Conservation (phyloP, 2,888 invertebrate species). For the Drosophila eohydei region DNA sequence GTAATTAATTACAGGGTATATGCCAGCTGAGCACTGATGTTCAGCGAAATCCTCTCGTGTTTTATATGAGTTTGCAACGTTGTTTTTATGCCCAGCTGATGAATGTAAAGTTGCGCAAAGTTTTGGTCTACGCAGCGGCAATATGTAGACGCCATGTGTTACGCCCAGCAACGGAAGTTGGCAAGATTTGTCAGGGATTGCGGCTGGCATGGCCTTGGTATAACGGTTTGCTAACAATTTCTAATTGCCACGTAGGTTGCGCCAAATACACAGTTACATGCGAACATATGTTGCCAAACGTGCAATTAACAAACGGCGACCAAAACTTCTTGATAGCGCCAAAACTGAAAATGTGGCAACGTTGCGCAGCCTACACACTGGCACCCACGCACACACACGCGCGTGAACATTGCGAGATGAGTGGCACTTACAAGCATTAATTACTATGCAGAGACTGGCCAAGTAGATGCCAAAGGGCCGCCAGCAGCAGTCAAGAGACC, state of each 20-base stretch:
- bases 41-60: background rate
- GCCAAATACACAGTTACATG: conserved; percentile 47
- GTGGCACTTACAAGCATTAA: conserved; percentile 73
- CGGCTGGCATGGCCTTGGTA: conserved; percentile 34
- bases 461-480: conserved; percentile 45
- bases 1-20: background rate
- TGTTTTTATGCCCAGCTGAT: conserved; percentile 68
- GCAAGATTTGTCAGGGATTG: conserved; percentile 29
- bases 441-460: conserved; percentile 71
- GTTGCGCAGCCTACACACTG: conserved; percentile 15
- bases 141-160: conserved; percentile 76
- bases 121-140: conserved; percentile 41
- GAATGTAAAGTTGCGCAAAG: conserved; percentile 69
- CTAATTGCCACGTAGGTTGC: conserved; percentile 50
- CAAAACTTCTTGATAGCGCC: conserved; percentile 34
- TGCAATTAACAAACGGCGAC: conserved; percentile 73
- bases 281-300: conserved; percentile 65
- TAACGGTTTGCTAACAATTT: conserved; percentile 59
- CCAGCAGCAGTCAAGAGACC: conserved; percentile 42
- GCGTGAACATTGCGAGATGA: conserved; percentile 31
- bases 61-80: conserved; percentile 22
- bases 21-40: background rate
- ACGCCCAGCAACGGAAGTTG: conserved; percentile 11
- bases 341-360: conserved; percentile 55
- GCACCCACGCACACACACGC: background rate